Conservation (phyloP, 92 coral and sea anemone species). For the Micromussa lordhowensis region DNA sequence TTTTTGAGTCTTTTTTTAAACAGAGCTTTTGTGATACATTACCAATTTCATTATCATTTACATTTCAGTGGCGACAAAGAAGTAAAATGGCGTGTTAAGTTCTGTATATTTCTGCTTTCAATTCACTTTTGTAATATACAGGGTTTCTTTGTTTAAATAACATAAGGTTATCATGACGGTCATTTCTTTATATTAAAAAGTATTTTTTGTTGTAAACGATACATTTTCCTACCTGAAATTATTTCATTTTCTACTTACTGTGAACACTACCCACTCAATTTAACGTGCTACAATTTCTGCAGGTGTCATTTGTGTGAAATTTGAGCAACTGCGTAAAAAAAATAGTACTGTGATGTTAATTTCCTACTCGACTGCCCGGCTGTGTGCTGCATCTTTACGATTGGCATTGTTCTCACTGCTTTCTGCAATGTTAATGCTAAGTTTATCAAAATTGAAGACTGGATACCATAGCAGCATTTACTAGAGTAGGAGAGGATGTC, state of each 20-base stretch:
- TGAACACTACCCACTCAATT: slow-evolving; percentile 6
- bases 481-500: not conserved
- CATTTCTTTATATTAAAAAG: not conserved
- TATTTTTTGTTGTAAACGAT: not conserved
- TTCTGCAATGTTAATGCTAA: not conserved
- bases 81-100: not conserved
- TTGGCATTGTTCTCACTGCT: not conserved
- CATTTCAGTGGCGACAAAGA: not conserved
- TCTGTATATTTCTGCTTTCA: not conserved
- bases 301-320: slow-evolving; percentile 4
- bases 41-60: not conserved
- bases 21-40: not conserved
- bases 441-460: not conserved
- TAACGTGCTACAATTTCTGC: not conserved
- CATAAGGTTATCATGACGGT: not conserved
- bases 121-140: not conserved
- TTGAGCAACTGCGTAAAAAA: not conserved
- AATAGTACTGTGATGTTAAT: not conserved
- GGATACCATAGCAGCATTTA: not conserved
- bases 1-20: not conserved
- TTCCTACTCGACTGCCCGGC: not conserved
- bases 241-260: not conserved
- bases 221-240: not conserved
- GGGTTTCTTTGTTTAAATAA: not conserved
- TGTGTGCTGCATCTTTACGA: not conserved